Evolutionary conservation across 37 sponge, comb jelly and placozoan species (phyloP).

Genomic region (Hexactinellida sp.): DNA sequence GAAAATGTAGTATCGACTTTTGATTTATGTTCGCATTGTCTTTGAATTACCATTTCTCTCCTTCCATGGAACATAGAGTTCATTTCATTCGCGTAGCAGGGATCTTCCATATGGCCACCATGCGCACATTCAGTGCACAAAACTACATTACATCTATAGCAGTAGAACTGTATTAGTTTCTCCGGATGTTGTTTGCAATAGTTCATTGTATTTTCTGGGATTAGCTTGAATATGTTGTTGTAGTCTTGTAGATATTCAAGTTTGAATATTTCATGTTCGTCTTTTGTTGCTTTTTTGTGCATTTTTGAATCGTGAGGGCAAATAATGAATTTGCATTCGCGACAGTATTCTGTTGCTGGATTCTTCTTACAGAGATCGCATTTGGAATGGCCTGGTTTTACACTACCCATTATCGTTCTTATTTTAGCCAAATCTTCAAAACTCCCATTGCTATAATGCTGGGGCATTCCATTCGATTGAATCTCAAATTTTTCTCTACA

Average conservation of each 20-base stretch:
- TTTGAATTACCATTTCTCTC: not conserved
- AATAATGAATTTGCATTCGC: not conserved
- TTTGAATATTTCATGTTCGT: not conserved
- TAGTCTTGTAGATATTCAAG: not conserved
- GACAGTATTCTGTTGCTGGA: not conserved
- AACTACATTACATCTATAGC: constrained; percentile 5
- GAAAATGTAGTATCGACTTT: not conserved
- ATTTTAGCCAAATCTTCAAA: not conserved
- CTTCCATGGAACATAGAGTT: not conserved
- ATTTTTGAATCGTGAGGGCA: not conserved
- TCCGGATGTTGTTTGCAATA: not conserved
- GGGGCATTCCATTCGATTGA: not conserved
- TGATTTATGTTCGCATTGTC: not conserved
- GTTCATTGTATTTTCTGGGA: not conserved
- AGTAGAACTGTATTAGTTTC: not conserved
- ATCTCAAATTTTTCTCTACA: not conserved
- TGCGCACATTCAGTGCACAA: not conserved
- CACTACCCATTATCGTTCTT: not conserved
- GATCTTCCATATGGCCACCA: not conserved
- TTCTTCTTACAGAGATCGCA: not conserved
- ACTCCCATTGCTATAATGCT: not conserved
- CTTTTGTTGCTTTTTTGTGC: not conserved
- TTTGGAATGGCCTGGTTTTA: not conserved
- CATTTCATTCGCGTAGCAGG: not conserved
- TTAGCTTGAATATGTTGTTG: not conserved